phyloP scores from a whole-genome alignment of 2,113 vertebrate genomes.

The Cnemophilus loriae region DNA sequence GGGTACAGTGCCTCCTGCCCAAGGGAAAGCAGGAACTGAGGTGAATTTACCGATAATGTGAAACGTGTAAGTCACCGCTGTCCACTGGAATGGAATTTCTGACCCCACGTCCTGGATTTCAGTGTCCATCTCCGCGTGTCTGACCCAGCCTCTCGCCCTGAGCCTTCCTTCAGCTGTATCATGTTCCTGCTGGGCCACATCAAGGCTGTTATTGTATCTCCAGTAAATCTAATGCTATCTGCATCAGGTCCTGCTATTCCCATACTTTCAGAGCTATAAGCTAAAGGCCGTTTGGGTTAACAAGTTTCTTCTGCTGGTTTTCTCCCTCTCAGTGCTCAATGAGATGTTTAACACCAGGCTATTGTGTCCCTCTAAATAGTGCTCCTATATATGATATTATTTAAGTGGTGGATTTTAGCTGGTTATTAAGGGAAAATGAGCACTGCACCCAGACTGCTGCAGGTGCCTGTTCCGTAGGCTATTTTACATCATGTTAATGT shows the following conservation, averaged over 20 bases:
- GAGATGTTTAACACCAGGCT: neutral
- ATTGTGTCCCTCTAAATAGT: neutral
- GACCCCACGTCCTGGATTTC: neutral
- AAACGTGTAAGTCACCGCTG: accelerated
- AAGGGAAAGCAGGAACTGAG: accelerated
- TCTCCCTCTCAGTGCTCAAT: neutral
- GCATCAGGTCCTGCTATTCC: neutral
- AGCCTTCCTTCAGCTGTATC: neutral
- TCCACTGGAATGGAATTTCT: neutral
- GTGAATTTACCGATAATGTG: neutral
- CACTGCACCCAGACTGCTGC: neutral
- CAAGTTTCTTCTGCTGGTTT: neutral
- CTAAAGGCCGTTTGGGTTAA: neutral
- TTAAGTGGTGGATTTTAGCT: neutral
- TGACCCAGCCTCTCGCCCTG: neutral
- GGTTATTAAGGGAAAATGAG: neutral
- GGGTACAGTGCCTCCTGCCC: neutral
- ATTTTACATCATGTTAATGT: neutral
- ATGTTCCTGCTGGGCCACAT: neutral
- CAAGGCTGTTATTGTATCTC: neutral
- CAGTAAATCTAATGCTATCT: neutral
- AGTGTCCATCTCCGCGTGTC: accelerated
- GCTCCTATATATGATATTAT: neutral
- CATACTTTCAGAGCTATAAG: neutral
- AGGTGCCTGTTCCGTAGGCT: neutral